Evolutionary conservation across 2,888 invertebrate genomes (phyloP).

Genomic region (Megaustenia siamemsis): DNA sequence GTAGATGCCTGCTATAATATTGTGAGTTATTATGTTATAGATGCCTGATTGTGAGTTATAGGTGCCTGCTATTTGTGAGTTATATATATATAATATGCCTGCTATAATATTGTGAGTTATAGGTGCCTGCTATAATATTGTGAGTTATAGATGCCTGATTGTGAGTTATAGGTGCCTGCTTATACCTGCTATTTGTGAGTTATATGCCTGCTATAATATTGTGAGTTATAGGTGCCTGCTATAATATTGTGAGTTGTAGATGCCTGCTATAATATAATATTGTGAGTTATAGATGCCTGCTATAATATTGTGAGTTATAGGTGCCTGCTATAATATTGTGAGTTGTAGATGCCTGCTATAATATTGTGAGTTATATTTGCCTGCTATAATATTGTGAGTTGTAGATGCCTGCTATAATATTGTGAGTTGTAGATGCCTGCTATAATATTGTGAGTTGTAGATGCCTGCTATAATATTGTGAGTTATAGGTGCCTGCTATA

Average conservation of each 20-base stretch:
- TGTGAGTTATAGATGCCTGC: constrained; percentile 83
- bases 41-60: no score
- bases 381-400: constrained; percentile 84
- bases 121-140: no score
- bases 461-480: constrained; percentile 85
- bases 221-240: constrained; percentile 84
- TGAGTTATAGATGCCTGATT: no score
- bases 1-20: no score
- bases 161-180: no score
- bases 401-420: constrained; percentile 85
- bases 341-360: constrained; percentile 84
- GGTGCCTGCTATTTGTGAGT: no score
- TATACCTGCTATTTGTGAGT: no score
- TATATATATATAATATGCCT: no score
- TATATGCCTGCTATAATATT: constrained; percentile 85
- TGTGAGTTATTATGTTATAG: no score
- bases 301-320: constrained; percentile 84
- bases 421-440: constrained; percentile 83
- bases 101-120: no score
- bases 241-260: constrained; percentile 84
- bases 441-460: constrained; percentile 84
- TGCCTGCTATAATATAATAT: constrained; percentile 85
- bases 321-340: constrained; percentile 85
- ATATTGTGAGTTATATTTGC: constrained; percentile 82
- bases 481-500: constrained; percentile 84